Evolutionary conservation across 2,113 vertebrate species (phyloP).

Genomic region (Sigmodon hispidus): DNA sequence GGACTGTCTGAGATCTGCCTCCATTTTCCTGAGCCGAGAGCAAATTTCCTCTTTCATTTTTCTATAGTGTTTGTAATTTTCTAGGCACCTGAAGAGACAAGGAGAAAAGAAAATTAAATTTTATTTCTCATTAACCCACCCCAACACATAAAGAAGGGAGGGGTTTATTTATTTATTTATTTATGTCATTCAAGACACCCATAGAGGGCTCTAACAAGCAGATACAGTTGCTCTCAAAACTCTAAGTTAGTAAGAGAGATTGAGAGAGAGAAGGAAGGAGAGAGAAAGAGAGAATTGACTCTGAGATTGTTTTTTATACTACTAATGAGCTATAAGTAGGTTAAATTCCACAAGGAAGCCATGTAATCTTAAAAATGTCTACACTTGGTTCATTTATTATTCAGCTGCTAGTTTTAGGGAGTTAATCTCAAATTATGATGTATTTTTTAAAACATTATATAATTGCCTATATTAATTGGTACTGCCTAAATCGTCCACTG

Average conservation of each 20-base stretch:
- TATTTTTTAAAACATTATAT: constrained; percentile 12
- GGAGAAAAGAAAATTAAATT: neutral
- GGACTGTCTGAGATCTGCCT: constrained; percentile 82
- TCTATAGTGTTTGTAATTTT: constrained; percentile 84
- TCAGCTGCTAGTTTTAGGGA: neutral
- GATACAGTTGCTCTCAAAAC: neutral
- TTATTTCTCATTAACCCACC: neutral
- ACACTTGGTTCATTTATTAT: constrained; percentile 26
- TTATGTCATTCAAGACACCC: neutral
- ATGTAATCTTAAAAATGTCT: neutral
- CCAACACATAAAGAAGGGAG: neutral
- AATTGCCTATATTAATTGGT: neutral
- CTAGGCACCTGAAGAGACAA: constrained; percentile 87
- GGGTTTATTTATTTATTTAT: neutral
- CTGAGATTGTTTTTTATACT: neutral
- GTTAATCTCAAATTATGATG: neutral
- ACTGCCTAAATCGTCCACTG: neutral
- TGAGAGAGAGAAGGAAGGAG: accelerated
- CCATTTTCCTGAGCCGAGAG: constrained; percentile 80
- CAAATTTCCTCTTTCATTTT: constrained; percentile 84
- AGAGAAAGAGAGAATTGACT: neutral
- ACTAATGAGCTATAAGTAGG: neutral
- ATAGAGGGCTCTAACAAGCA: neutral
- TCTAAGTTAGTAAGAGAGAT: neutral
- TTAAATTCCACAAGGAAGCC: constrained; percentile 1